Evolutionary conservation across 2,797 vertebrate genomes (phyloP).

Genomic region (Gobio occitaniae): DNA sequence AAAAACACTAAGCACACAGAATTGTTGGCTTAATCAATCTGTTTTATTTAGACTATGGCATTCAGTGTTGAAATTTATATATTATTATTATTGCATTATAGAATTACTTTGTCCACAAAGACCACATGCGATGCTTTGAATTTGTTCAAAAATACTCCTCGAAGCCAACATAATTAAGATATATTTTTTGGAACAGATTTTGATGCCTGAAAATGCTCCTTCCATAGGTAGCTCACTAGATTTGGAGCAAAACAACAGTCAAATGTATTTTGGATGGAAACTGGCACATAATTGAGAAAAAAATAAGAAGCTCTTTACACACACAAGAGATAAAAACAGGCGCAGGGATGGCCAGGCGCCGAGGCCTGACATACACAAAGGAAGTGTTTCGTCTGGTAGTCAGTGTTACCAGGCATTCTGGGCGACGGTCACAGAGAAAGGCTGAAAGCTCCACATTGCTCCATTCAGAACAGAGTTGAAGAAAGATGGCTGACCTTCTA

Average conservation of each 20-base stretch:
- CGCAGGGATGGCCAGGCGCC: slow-evolving; percentile 51
- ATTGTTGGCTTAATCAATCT: background rate
- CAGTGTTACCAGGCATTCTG: slow-evolving; percentile 60
- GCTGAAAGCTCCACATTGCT: slow-evolving; percentile 52
- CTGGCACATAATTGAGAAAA: slow-evolving; percentile 64
- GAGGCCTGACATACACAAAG: slow-evolving; percentile 65
- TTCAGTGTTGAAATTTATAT: background rate
- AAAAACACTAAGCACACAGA: background rate
- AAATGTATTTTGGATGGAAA: slow-evolving; percentile 52
- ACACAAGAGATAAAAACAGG: slow-evolving; percentile 48
- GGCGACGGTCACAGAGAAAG: slow-evolving; percentile 52
- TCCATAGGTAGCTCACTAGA: background rate
- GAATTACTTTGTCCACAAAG: background rate
- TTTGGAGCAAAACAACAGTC: background rate
- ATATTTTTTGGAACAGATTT: background rate
- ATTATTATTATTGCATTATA: background rate
- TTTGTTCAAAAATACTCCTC: background rate
- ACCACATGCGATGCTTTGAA: background rate
- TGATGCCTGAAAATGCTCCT: background rate
- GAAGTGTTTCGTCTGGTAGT: slow-evolving; percentile 71
- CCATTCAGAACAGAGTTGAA: slow-evolving; percentile 55
- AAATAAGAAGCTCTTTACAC: slow-evolving; percentile 53
- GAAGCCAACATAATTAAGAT: background rate
- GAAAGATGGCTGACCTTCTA: slow-evolving; percentile 69
- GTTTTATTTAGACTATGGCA: background rate